phyloP scores from a whole-genome alignment of 2,797 vertebrate genomes.

The Coccyzus lansbergi region DNA sequence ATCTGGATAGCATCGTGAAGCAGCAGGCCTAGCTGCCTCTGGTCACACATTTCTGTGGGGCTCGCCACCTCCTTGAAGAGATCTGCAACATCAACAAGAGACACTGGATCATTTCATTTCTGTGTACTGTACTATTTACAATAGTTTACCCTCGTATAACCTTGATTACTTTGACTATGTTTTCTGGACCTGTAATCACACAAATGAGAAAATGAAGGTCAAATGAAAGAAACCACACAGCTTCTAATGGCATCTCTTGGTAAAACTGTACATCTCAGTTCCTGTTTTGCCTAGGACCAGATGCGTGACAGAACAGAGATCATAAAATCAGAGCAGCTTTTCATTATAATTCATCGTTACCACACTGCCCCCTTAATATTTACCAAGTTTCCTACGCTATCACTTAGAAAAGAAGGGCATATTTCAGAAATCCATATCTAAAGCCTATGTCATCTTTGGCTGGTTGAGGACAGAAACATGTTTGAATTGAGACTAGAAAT shows the following conservation, averaged over 20 bases:
- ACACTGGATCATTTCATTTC: not conserved
- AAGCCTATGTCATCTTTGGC: not conserved
- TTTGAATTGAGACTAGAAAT: not conserved
- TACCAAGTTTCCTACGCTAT: not conserved
- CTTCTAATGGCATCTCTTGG: not conserved
- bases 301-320: not conserved
- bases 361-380: not conserved
- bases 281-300: not conserved
- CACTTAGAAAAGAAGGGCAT: not conserved
- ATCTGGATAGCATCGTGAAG: slow-evolving; percentile 97
- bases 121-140: not conserved
- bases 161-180: not conserved
- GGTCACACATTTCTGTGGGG: slow-evolving; percentile 91
- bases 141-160: not conserved
- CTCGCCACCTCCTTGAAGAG: slow-evolving; percentile 93
- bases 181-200: not conserved
- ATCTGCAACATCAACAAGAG: slow-evolving; percentile 74
- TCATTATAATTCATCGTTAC: not conserved
- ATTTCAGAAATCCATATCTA: not conserved
- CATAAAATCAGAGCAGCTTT: not conserved
- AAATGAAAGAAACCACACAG: not conserved
- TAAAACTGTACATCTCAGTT: not conserved
- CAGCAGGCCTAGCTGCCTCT: slow-evolving; percentile 91
- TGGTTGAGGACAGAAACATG: not conserved
- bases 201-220: not conserved